Evolutionary conservation across 2,888 invertebrate species (phyloP).

Genomic region (Scaptomyza tumidula): DNA sequence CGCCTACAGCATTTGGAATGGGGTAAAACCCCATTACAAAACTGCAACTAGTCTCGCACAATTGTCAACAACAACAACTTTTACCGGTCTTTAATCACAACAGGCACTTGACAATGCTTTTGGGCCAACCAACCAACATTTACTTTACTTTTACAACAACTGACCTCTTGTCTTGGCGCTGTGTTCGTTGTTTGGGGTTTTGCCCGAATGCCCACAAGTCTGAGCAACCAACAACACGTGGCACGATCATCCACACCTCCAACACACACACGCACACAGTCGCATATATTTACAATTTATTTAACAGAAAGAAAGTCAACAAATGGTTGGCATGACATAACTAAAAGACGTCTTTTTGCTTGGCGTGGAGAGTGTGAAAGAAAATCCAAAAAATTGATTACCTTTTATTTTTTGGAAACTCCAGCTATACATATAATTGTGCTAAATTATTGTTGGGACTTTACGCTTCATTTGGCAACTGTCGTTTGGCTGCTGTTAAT

Average conservation of each 20-base stretch:
- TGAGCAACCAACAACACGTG: constrained; percentile 58
- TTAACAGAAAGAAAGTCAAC: constrained; percentile 75
- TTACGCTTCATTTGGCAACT: constrained; percentile 56
- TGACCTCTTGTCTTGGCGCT: constrained; percentile 41
- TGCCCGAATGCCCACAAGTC: constrained; percentile 32
- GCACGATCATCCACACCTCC: constrained; percentile 47
- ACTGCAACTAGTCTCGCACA: constrained; percentile 26
- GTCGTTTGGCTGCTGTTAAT: constrained; percentile 19
- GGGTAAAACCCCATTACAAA: constrained; percentile 47
- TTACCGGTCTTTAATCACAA: constrained; percentile 55
- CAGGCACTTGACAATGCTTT: constrained; percentile 45
- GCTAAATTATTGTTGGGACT: constrained; percentile 56
- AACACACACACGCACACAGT: constrained; percentile 5
- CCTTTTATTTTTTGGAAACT: constrained; percentile 64
- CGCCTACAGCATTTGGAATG: constrained; percentile 25
- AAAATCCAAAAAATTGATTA: constrained; percentile 38
- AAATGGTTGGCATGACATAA: constrained; percentile 67
- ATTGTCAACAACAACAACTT: constrained; percentile 52
- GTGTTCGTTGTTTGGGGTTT: constrained; percentile 39
- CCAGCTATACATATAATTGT: constrained; percentile 64
- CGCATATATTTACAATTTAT: constrained; percentile 62
- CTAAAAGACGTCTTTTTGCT: constrained; percentile 10
- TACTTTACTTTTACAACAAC: constrained; percentile 28
- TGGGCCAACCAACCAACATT: constrained; percentile 38
- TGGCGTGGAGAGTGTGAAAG: not conserved